Conservation (phyloP, 1,140 invertebrate genomes). For the Lepidurus arcticus region DNA sequence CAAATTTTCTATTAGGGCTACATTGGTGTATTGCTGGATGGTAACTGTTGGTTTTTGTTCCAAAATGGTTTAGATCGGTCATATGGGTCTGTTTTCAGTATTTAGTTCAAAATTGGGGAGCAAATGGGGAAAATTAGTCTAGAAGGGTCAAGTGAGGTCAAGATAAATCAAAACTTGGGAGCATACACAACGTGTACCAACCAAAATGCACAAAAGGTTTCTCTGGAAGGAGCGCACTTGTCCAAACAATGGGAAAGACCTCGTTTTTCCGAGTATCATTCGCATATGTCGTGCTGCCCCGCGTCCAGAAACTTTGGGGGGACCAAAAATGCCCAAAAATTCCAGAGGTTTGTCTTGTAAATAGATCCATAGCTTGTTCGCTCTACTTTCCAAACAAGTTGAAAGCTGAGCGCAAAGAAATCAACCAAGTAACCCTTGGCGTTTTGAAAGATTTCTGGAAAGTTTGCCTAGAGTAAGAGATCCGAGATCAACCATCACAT, state of each 20-base stretch:
- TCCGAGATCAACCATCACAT: background rate
- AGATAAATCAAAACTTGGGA: background rate
- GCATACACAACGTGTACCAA: too few relatives aligned
- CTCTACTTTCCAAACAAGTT: constrained; percentile 16
- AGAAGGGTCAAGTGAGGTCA: constrained; percentile 1
- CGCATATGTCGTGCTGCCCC: background rate
- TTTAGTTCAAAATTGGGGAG: background rate
- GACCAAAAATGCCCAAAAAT: background rate
- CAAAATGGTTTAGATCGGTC: too few relatives aligned
- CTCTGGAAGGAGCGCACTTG: constrained; percentile 1
- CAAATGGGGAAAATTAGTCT: constrained; percentile 2
- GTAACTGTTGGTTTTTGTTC: too few relatives aligned
- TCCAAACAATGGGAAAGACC: constrained; percentile 3
- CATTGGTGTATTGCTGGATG: too few relatives aligned
- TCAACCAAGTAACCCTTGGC: background rate
- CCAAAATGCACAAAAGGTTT: background rate
- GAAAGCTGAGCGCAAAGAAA: constrained; percentile 10
- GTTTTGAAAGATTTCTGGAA: background rate
- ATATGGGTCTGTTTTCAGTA: too few relatives aligned
- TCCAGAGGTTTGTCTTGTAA: background rate
- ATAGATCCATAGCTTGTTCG: constrained; percentile 19
- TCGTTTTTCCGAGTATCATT: constrained; percentile 14
- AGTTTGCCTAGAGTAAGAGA: background rate
- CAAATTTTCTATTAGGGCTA: too few relatives aligned
- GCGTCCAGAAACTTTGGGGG: background rate